phyloP scores from a whole-genome alignment of 2,888 invertebrate genomes.

The Diaperis boleti region DNA sequence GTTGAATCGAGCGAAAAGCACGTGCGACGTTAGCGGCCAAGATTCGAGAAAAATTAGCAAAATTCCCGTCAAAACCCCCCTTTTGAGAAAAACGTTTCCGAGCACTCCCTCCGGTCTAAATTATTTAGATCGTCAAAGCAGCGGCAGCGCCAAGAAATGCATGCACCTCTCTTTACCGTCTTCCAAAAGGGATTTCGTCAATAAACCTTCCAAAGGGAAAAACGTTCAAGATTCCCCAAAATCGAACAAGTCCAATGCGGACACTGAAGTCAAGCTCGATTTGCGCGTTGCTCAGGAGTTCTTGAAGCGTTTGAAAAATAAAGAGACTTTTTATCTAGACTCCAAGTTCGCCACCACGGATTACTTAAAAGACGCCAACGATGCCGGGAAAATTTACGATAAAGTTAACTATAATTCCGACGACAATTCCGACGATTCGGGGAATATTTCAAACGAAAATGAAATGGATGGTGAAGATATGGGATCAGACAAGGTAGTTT shows the following conservation, averaged over 20 bases:
- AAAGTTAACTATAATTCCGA: constrained; percentile 71
- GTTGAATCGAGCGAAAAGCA: constrained; percentile 60
- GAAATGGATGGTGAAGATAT: constrained; percentile 63
- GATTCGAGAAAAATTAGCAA: constrained; percentile 53
- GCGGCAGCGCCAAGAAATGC: constrained; percentile 42
- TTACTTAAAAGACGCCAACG: not conserved
- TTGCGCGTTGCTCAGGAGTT: constrained; percentile 44
- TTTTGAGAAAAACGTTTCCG: constrained; percentile 60
- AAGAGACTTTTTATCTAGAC: not conserved
- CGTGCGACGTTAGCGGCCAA: constrained; percentile 53
- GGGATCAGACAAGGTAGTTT: constrained; percentile 25
- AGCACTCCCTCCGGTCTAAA: constrained; percentile 66
- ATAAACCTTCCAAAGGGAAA: constrained; percentile 48
- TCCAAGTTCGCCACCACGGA: not conserved
- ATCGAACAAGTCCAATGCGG: constrained; percentile 32
- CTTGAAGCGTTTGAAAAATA: constrained; percentile 42
- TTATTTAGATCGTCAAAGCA: constrained; percentile 54
- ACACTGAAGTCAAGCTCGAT: constrained; percentile 50
- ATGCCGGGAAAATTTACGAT: not conserved
- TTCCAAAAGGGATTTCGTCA: constrained; percentile 41
- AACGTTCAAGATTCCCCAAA: constrained; percentile 48
- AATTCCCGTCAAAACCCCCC: constrained; percentile 61
- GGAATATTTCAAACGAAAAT: constrained; percentile 83
- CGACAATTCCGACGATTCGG: constrained; percentile 81
- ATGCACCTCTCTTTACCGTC: constrained; percentile 34